Conservation (phyloP, 2,797 vertebrate genomes). For the Platyrinchus mystaceus region DNA sequence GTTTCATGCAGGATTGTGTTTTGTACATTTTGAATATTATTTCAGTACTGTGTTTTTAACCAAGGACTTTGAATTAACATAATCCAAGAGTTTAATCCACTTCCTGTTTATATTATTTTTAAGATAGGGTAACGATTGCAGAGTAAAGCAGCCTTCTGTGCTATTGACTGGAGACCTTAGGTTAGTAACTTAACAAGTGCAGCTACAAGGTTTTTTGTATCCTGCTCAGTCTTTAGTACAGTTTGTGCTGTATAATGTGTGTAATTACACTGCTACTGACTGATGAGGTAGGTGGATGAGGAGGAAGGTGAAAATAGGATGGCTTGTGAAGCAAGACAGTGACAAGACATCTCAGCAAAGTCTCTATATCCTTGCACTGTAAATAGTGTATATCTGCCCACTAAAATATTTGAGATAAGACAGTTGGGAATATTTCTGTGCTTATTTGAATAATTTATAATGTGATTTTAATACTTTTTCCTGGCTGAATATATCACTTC, state of each 20-base stretch:
- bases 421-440: not conserved
- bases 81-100: conserved; percentile 8
- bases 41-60: not conserved
- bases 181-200: not conserved
- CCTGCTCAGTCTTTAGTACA: not conserved
- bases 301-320: not conserved
- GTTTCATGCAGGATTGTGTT: not conserved
- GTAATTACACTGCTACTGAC: not conserved
- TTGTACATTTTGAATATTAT: not conserved
- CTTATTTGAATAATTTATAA: conserved; percentile 48
- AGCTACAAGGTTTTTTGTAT: conserved; percentile 1
- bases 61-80: conserved; percentile 5
- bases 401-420: conserved; percentile 9
- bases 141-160: not conserved
- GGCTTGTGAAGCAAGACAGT: conserved; percentile 11
- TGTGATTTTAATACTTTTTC: conserved; percentile 20
- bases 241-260: not conserved
- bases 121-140: conserved; percentile 1
- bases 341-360: conserved; percentile 5
- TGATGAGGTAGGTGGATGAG: conserved; percentile 11
- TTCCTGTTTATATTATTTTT: conserved; percentile 26
- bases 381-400: conserved; percentile 10
- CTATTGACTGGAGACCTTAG: not conserved
- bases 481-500: not conserved
- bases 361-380: not conserved